Evolutionary conservation across 2,888 invertebrate species (phyloP), one percentile per base, ranked within the genome.

Genomic region (Tanaodytes sp.): DNA sequence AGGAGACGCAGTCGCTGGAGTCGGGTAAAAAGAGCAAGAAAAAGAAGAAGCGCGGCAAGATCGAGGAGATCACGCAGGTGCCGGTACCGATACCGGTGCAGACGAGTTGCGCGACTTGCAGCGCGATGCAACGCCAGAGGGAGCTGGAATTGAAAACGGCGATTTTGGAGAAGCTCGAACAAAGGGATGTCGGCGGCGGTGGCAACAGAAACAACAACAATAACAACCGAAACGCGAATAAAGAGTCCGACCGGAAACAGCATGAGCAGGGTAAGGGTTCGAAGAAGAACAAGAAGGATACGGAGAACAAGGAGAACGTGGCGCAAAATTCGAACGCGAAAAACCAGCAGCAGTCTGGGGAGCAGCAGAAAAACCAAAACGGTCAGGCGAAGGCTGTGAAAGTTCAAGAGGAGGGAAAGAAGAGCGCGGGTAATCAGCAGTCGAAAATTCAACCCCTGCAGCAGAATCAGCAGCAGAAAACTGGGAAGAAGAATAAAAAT

Each of bases 251-350:
- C 0, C 4, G 0, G 20, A 65, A 48, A 27, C 33, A 9, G n/a
- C 48, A 48, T n/a, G 43, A 20, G 15, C 30, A 57, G 23, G 46
- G 43, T 2, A 82, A 80, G 51, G 75, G 31, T 71, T 71, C 72
- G 14, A 84, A 83, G 12, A 84, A 83, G 36, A 84, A 84, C 36
- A 80, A 84, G 51, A 84, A 80, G 46, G 81, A 78, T 48, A 73
- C 69, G 0, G 84, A 83, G 8, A 82, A 83, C 14, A 84, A 84
- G 30, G 81, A 82, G 45, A 80, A 80, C 23, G 71, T 77, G 3
- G 75, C 78, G 12, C 79, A 76, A 30, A 36, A 52, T 1, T 52
- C 64, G 3, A 82, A 74, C 40, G 19, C 27, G 33, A n/a, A 8
- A 2, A 80, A 80, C 16, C 76, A 76, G 31, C 43, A 51, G 8